Percentiles rank a stretch among this genome's conserved stretches.
Conservation (phyloP, 2,113 vertebrate species). For the Serinus canaria region DNA sequence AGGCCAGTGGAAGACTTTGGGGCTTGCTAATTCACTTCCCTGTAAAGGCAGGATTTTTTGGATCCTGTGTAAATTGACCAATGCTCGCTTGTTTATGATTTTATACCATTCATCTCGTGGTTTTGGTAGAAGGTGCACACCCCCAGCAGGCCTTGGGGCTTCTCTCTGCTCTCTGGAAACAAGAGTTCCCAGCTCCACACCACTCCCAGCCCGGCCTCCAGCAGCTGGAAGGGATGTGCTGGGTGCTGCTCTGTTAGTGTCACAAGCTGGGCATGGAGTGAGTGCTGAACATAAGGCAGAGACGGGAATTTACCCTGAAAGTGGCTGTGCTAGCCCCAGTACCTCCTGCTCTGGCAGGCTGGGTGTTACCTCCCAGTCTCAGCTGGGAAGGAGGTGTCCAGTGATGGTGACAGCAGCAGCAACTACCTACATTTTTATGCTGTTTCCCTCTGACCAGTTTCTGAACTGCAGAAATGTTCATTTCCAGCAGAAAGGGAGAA, state of each 20-base stretch:
- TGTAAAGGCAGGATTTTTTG: not conserved
- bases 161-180: not conserved
- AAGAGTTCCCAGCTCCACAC: rapidly evolving
- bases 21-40: not conserved
- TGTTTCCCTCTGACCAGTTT: not conserved
- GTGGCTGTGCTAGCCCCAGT: not conserved
- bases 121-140: not conserved
- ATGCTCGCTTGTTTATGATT: not conserved
- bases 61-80: not conserved
- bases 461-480: not conserved
- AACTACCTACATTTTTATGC: not conserved
- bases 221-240: not conserved
- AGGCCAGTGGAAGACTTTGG: not conserved
- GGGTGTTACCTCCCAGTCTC: not conserved
- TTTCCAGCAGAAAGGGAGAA: not conserved
- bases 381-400: not conserved
- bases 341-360: not conserved
- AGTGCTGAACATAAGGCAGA: not conserved
- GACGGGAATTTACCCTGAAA: not conserved
- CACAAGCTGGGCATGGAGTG: not conserved
- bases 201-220: not conserved
- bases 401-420: not conserved
- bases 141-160: not conserved
- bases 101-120: rapidly evolving
- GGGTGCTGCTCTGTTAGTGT: not conserved